These are phyloP conservation scores for Mastacembelus armatus DNA, from an alignment of 2,797 vertebrate genomes.

Conservation along the genomic window DNA sequence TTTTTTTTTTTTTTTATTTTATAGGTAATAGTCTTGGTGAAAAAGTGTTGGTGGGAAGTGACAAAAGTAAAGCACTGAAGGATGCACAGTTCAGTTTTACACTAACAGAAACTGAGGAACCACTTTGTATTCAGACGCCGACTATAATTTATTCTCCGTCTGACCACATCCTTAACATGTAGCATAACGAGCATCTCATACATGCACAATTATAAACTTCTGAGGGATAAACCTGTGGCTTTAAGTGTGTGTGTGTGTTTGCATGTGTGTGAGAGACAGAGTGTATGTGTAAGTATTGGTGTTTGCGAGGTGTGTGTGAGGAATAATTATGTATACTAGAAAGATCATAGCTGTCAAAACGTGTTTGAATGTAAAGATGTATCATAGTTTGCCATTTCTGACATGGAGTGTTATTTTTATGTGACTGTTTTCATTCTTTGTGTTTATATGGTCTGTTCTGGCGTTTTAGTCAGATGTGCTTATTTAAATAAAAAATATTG, in stretches of 20 bases:
- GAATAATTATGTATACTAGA: conserved; percentile 39
- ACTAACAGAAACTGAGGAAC: conserved; percentile 36
- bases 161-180: conserved; percentile 47
- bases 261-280: no score
- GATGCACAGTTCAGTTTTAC: conserved; percentile 38
- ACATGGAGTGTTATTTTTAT: conserved; percentile 68
- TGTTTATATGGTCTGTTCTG: conserved; percentile 76
- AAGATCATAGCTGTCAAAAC: conserved; percentile 47
- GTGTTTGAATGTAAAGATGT: conserved; percentile 76
- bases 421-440: conserved; percentile 56
- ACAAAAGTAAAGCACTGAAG: conserved; percentile 48
- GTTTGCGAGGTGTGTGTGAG: conserved; percentile 9
- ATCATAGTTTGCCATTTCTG: conserved; percentile 65
- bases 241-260: conserved; percentile 33
- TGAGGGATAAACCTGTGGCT: conserved; percentile 47
- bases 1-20: no score
- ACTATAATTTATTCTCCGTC: conserved; percentile 71
- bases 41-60: conserved; percentile 13
- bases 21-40: conserved; percentile 10
- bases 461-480: conserved; percentile 87
- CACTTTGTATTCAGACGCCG: conserved; percentile 33
- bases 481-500: conserved; percentile 83
- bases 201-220: conserved; percentile 54
- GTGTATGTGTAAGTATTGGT: conserved; percentile 4
- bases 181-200: conserved; percentile 51